Evolutionary conservation across 2,888 invertebrate genomes (phyloP), one percentile per base, ranked within the genome.

Genomic region (Neocrepidodera transversa): DNA sequence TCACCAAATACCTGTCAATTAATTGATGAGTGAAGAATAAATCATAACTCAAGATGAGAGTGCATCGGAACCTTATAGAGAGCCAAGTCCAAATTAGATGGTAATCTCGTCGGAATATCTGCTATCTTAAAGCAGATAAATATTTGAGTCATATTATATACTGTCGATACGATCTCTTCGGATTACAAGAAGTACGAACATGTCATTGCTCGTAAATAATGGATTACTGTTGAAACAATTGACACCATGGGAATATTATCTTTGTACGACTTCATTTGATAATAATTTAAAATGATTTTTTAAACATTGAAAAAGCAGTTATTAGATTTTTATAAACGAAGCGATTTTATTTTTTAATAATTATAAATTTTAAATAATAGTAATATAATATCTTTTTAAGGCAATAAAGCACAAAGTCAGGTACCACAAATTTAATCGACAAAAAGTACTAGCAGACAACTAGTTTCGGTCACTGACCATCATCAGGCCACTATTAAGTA

Each of bases 101-200:
- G 40, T 65, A 65, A 66, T 66, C 66, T 63, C 11, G 32, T 52
- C 48, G 53, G 60, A 51, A 56, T 58, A 68, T 65, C 64, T 66
- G 56, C 26, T 58, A 60, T 61, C 58, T 62, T 59, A 67, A 64
- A 68, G 63, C 62, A 60, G 65, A 66, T 68, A 65, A 70, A 68
- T 68, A 68, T 70, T 70, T 67, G 64, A 70, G 66, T 66, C 65
- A 68, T 68, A 70, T 68, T 68, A 68, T 65, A 55, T 64, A 58
- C 36, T 16, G 30, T 28, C 52, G 67, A 67, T 67, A 67, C 53
- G 48, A 63, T 63, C 65, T 61, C 26, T 26, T 14, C 38, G 47
- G 35, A 55, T 52, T 52, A 36, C 59, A 57, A 45, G 54, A 36
- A 62, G 58, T 60, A 50, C 23, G 20, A 32, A 53, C 18, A 32